phyloP scores from a whole-genome alignment of 1,140 invertebrate genomes.

The Prorops nasuta region DNA sequence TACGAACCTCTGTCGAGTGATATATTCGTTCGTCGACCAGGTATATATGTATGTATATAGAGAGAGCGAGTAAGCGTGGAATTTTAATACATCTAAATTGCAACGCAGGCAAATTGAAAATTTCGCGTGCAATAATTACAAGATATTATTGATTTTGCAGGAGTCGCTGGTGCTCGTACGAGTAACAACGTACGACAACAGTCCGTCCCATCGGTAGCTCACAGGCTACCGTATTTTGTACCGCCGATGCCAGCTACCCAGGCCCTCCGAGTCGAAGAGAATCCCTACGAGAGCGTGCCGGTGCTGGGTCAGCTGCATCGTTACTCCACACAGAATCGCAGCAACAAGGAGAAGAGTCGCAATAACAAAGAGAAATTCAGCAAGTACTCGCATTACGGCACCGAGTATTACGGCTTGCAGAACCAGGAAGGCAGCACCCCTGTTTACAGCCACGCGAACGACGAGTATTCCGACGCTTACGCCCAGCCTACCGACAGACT shows the following conservation, averaged over 20 bases:
- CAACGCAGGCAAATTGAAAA: too few relatives aligned
- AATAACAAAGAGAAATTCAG: conserved; percentile 26
- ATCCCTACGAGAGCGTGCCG: conserved; percentile 61
- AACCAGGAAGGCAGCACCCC: conserved; percentile 30
- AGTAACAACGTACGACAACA: conserved; percentile 42
- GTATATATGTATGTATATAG: too few relatives aligned
- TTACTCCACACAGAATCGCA: conserved; percentile 38
- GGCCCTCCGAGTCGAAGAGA: conserved; percentile 36
- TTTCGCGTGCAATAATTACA: too few relatives aligned
- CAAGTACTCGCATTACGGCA: conserved; percentile 34
- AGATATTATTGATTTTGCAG: conserved; percentile 23
- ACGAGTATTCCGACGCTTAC: conserved; percentile 28
- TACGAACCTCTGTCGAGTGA: too few relatives aligned
- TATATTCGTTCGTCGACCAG: too few relatives aligned
- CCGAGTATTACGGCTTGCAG: conserved; percentile 40
- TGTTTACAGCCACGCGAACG: conserved; percentile 33
- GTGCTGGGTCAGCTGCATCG: conserved; percentile 55
- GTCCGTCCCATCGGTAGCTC: conserved; percentile 47
- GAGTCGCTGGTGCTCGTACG: conserved; percentile 43
- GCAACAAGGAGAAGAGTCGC: conserved; percentile 31
- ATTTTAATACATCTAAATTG: too few relatives aligned
- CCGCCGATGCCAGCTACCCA: conserved; percentile 51
- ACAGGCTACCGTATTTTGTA: conserved; percentile 56
- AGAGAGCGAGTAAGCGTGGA: too few relatives aligned
- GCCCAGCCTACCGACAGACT: conserved; percentile 34